Evolutionary conservation across 2,888 invertebrate genomes (phyloP).

Genomic region (Amphiduros pacificus): DNA sequence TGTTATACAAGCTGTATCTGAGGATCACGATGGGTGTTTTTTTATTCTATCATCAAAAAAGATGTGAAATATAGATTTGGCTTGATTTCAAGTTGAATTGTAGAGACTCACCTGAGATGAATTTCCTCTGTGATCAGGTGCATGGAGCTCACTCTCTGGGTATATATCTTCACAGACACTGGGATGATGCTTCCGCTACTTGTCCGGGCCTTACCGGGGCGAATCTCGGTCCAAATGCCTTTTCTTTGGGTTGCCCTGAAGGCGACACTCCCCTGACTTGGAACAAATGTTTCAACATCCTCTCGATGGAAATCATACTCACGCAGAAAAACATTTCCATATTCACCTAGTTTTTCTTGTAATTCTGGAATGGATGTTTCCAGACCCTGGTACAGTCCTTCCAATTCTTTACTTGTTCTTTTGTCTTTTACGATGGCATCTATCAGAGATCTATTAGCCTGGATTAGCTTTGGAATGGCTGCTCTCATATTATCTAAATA

Average conservation of each 20-base stretch:
- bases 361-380: constrained; percentile 18
- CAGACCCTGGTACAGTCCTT: constrained; percentile 11
- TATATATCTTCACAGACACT: constrained; percentile 22
- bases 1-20: too few species aligned
- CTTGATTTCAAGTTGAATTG: too few species aligned
- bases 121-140: constrained; percentile 23
- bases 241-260: constrained; percentile 7
- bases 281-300: constrained; percentile 13
- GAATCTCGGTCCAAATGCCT: constrained; percentile 22
- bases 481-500: constrained; percentile 21
- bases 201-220: not conserved
- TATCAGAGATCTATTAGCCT: constrained; percentile 21
- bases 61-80: too few species aligned
- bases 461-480: constrained; percentile 22
- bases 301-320: constrained; percentile 21
- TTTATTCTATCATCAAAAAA: too few species aligned
- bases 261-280: not conserved
- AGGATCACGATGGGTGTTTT: too few species aligned
- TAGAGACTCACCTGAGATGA: constrained; percentile 21
- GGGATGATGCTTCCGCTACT: too few species aligned
- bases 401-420: constrained; percentile 20
- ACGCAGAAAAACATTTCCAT: constrained; percentile 20
- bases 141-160: constrained; percentile 12
- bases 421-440: constrained; percentile 25
- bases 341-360: constrained; percentile 23